phyloP scores from a whole-genome alignment of 2,888 invertebrate species.

The Tinea pellionella region DNA sequence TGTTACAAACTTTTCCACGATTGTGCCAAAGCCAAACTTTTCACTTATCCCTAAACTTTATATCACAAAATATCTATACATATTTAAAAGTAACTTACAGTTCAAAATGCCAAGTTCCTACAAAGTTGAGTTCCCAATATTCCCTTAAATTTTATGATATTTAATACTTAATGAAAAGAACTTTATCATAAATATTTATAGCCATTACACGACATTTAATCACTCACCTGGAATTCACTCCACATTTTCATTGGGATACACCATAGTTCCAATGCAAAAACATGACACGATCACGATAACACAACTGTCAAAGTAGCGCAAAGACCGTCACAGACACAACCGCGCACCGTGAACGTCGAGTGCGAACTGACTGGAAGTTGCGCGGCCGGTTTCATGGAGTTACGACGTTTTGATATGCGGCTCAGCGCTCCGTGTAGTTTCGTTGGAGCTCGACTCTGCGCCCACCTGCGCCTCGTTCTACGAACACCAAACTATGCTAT shows the following conservation, averaged over 20 bases:
- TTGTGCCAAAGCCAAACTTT: too few species aligned
- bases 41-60: too few species aligned
- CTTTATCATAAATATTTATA: not conserved
- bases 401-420: slow-evolving; percentile 24
- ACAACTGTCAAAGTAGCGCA: slow-evolving; percentile 61
- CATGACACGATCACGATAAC: slow-evolving; percentile 68
- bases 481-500: slow-evolving; percentile 21
- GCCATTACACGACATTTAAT: not conserved
- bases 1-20: too few species aligned
- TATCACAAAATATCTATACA: too few species aligned
- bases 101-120: not conserved
- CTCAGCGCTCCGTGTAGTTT: not conserved
- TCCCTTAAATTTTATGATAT: not conserved
- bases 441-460: slow-evolving; percentile 33
- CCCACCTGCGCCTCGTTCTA: slow-evolving; percentile 63
- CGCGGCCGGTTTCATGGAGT: slow-evolving; percentile 23
- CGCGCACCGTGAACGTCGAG: slow-evolving; percentile 50
- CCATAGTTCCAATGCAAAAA: slow-evolving; percentile 68
- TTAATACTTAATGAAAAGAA: not conserved
- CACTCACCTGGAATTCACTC: slow-evolving; percentile 67
- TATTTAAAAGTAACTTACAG: not conserved
- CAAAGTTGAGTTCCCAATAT: not conserved
- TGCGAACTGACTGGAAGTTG: slow-evolving; percentile 49
- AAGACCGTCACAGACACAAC: slow-evolving; percentile 51
- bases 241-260: slow-evolving; percentile 69